A percentile compares a stretch with the other conserved stretches of the same genome.
These are phyloP conservation scores for Hipposideros armiger DNA, from an alignment of 2,113 vertebrate genomes.

Conservation along the genomic window DNA sequence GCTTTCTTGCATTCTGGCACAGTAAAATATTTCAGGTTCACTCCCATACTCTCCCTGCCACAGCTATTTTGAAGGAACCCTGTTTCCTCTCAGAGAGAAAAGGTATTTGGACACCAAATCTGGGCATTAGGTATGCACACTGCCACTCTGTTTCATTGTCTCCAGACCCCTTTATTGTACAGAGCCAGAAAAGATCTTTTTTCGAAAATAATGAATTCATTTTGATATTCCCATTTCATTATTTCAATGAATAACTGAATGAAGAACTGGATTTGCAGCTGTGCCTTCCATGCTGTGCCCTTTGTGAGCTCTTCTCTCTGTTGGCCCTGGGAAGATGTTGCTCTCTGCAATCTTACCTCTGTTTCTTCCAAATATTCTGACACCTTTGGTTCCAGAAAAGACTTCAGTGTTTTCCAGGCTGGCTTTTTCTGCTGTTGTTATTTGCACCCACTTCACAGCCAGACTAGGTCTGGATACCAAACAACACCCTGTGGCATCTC, in stretches of 20 bases:
- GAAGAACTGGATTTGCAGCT: background rate
- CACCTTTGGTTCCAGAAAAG: slow-evolving; percentile 35
- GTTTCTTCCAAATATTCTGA: slow-evolving; percentile 29
- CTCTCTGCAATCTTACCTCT: slow-evolving; percentile 10
- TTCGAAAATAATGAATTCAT: slow-evolving; percentile 1
- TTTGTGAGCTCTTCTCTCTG: background rate
- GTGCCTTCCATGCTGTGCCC: background rate
- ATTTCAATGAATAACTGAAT: background rate
- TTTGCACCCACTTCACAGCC: slow-evolving; percentile 36
- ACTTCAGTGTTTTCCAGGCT: background rate
- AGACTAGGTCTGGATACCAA: background rate
- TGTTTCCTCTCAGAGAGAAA: slow-evolving; percentile 6
- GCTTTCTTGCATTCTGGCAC: slow-evolving; percentile 31
- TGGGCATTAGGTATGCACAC: background rate
- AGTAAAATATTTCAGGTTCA: slow-evolving; percentile 47
- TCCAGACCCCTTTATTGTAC: slow-evolving; percentile 5
- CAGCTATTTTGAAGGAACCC: slow-evolving; percentile 20
- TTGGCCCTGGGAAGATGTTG: background rate
- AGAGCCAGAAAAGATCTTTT: background rate
- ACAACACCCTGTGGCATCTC: background rate
- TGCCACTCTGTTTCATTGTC: background rate
- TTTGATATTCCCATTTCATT: slow-evolving; percentile 34
- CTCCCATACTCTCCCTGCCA: background rate
- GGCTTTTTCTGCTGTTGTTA: background rate
- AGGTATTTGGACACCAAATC: slow-evolving; percentile 50